Evolutionary conservation across 1,140 invertebrate species (phyloP), one percentile per base, ranked within the genome.

Genomic region (Paracyclopina nana): DNA sequence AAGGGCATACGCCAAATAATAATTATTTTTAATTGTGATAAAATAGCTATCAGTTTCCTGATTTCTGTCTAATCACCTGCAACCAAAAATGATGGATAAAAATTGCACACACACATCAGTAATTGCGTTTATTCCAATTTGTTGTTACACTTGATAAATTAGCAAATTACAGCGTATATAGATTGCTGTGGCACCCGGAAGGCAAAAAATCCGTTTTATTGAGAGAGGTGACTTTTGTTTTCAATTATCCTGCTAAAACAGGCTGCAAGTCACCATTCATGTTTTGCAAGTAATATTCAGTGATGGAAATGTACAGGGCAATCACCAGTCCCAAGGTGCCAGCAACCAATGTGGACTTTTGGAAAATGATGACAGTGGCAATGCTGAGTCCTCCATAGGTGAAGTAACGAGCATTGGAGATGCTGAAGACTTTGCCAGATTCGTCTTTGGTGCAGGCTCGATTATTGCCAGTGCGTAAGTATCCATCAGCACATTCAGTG

Each of bases 291-390:
- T 58, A 60, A 53, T 83, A 84, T 61, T 85, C 82, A 6, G 81
- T 81, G 6, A 76, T 68, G 20, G 75, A 72, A 58, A 86, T 82
- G 59, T 86, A 85, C 31, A 76, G 57, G 53, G 73, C 77, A 18
- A 85, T 80, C 45, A 72, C 62, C 8, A 80, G 57, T 1, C 81
- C 82, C 51, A 85, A 72, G 44, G 78, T 60, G 51, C 75, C 75
- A 20, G 80, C 80, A 31, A 79, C 62, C 54, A 73, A 68, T 22
- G 76, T 67, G 57, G 77, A 82, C 53, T 76, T 76, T 60, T 81
- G 75, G 49, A 83, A 79, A 57, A 85, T 82, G 44, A 85, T 84
- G 59, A 74, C 80, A 1, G 80, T 82, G 50, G 80, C 78, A 29
- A 82, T 59, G 58, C 77, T 79, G 14, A 86, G 67, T 11, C 82